Evolutionary conservation across 1,140 invertebrate species (phyloP), one percentile per base, ranked within the genome.

Genomic region (Drosophila sechellia): DNA sequence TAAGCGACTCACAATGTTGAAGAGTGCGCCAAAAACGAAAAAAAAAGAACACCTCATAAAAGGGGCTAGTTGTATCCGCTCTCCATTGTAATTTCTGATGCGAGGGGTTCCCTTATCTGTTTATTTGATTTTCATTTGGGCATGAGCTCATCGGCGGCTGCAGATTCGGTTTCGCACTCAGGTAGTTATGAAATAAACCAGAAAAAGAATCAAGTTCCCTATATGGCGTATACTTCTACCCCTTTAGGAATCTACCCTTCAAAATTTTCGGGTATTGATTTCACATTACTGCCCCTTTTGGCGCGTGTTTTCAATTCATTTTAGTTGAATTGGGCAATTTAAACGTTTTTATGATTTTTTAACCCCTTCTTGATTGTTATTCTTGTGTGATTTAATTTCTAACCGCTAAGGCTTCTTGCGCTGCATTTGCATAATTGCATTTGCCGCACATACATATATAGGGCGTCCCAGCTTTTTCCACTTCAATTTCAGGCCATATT

Each of bases 341-440:
- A 81, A 58, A 59, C 54, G 40, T 42, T 34, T 25, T 57, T 61
- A 39, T 52, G 52, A 20, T 68, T 79, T 80, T 60, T 48, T 52
- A 71, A 50, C 61, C 66, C 37, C 42, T 46, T 79, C n/a, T 69
- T 20, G 63, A 57, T 73, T 45, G 63, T 43, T 58, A 52, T 43
- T 58, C 46, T 43, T 69, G 72, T 60, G 43, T 53, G 35, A 57
- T 70, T 50, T 40, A 25, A 20, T 48, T 69, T 55, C 46, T 42
- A 22, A 10, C 56, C 4, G 31, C 45, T 37, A 31, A 10, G 31
- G 31, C n/a, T 71, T 64, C 34, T 63, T 57, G 52, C 53, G 65
- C 76, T 81, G 72, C 66, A 45, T 52, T 81, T 86, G 83, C 81
- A 86, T 86, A 86, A 81, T 86, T 81, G 78, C 73, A 80, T 81